These are phyloP conservation scores for Limnephilus lunatus DNA, from an alignment of 2,888 invertebrate species.

Conservation along the genomic window DNA sequence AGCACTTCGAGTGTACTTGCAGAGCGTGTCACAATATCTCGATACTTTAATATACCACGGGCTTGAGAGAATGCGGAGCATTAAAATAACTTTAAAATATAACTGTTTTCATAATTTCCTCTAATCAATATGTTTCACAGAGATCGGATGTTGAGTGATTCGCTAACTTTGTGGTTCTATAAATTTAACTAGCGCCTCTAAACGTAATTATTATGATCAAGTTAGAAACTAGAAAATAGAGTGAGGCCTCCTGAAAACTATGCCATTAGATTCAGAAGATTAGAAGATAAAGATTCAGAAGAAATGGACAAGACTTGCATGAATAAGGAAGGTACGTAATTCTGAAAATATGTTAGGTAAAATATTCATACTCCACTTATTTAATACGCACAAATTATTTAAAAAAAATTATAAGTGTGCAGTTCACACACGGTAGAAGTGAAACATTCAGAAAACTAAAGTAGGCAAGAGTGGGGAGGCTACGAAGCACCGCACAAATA, in stretches of 20 bases:
- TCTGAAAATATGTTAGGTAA: no score
- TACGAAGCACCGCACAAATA: no score
- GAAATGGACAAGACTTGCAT: neutral
- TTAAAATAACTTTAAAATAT: slow-evolving; percentile 41
- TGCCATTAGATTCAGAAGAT: neutral
- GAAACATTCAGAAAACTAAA: no score
- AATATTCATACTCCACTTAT: no score
- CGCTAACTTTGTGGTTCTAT: neutral
- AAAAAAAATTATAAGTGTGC: no score
- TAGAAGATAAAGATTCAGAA: neutral
- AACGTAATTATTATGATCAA: no score
- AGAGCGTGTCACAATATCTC: slow-evolving; percentile 25
- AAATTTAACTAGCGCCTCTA: no score
- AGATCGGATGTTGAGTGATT: neutral
- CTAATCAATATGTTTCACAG: neutral
- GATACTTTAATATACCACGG: neutral
- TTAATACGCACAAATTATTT: no score
- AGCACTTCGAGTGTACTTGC: slow-evolving; percentile 7
- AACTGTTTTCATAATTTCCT: neutral
- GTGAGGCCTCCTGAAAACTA: neutral
- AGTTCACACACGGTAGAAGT: no score
- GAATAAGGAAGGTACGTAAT: neutral
- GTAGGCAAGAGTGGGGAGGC: no score
- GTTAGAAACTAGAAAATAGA: no score
- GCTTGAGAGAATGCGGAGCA: slow-evolving; percentile 20